phyloP scores from a whole-genome alignment of 2,113 vertebrate species.

The Caranx ignobilis region DNA sequence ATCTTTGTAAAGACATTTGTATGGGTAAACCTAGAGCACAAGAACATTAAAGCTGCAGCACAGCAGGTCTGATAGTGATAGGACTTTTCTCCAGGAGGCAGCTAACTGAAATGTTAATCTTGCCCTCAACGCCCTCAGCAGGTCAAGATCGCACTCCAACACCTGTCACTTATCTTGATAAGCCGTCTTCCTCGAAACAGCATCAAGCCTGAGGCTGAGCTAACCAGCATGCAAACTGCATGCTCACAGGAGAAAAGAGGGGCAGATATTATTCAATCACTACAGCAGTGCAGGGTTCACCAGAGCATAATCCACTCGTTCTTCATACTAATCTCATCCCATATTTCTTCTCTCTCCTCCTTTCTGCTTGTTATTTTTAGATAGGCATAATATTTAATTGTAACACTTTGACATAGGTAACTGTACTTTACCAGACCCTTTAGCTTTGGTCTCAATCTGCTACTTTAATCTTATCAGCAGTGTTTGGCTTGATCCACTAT shows the following conservation, averaged over 20 bases:
- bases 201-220: constrained; percentile 22
- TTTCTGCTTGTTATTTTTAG: not conserved
- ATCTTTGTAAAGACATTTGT: constrained; percentile 4
- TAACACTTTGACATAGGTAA: not conserved
- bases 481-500: too few species aligned
- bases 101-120: constrained; percentile 30
- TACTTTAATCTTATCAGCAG: too few species aligned
- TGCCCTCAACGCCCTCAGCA: constrained; percentile 26
- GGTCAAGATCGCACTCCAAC: constrained; percentile 41
- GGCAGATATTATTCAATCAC: constrained; percentile 1
- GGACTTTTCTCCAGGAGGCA: not conserved
- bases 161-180: constrained; percentile 44
- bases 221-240: constrained; percentile 18
- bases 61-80: constrained; percentile 30
- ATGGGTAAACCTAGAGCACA: not conserved
- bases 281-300: constrained; percentile 1
- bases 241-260: not conserved
- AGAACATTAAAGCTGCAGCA: constrained; percentile 10
- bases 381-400: too few species aligned
- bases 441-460: not conserved
- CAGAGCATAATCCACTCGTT: not conserved
- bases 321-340: not conserved
- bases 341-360: not conserved
- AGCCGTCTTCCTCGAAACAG: not conserved
- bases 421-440: not conserved